phyloP scores from a whole-genome alignment of 2,888 invertebrate species.

The Protodeltote pygarga region DNA sequence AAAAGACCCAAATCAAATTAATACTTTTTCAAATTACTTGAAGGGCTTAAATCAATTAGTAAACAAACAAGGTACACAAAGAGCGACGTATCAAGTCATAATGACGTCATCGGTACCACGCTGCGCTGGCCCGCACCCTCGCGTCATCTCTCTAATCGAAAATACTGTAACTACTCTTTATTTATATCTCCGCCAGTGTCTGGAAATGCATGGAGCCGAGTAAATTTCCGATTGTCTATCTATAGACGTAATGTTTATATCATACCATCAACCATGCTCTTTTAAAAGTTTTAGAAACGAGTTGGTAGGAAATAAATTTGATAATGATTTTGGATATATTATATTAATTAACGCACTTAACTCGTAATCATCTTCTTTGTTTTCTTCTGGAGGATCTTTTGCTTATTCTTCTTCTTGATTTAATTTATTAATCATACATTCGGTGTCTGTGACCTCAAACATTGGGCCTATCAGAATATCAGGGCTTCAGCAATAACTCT shows the following conservation, averaged over 20 bases:
- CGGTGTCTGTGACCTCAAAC: no score
- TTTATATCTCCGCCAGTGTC: slow-evolving; percentile 59
- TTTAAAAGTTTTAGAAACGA: slow-evolving; percentile 10
- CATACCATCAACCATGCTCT: slow-evolving; percentile 27
- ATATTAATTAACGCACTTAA: no score
- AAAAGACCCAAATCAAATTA: background rate
- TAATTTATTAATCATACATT: no score
- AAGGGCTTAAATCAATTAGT: slow-evolving; percentile 45
- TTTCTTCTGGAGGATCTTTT: no score
- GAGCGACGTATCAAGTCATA: slow-evolving; percentile 49
- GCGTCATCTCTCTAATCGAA: slow-evolving; percentile 63
- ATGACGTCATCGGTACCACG: slow-evolving; percentile 56
- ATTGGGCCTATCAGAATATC: no score
- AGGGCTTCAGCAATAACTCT: no score
- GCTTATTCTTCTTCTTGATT: no score
- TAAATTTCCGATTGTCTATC: slow-evolving; percentile 54
- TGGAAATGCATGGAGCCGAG: slow-evolving; percentile 56
- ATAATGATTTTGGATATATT: no score
- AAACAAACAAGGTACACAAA: slow-evolving; percentile 34
- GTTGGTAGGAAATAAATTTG: background rate
- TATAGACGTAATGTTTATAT: slow-evolving; percentile 44
- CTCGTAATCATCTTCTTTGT: no score
- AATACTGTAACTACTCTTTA: slow-evolving; percentile 64
- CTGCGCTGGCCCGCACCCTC: slow-evolving; percentile 54
- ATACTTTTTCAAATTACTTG: slow-evolving; percentile 1